A percentile compares a stretch with the other conserved stretches of the same genome.
phyloP scores from a whole-genome alignment of 2,113 vertebrate genomes.

The Dendropsophus ebraccatus region DNA sequence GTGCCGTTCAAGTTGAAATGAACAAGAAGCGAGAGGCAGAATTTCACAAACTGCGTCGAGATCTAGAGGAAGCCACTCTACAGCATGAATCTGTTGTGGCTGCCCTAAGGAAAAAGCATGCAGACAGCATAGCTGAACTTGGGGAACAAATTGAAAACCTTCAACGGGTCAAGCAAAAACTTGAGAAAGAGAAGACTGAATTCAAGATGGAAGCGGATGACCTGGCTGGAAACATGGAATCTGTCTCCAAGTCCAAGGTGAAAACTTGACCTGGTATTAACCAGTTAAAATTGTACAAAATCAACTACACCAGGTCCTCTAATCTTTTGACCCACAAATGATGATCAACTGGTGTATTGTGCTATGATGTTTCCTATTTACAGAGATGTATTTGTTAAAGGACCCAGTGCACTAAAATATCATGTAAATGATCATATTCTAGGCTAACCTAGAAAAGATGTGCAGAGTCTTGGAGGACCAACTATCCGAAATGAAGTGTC shows the following conservation, averaged over 20 bases:
- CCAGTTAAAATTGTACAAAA: too few species aligned
- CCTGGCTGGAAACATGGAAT: constrained; percentile 69
- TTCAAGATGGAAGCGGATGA: constrained; percentile 72
- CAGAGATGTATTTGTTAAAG: background rate
- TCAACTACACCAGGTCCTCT: background rate
- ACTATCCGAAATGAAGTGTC: constrained; percentile 68
- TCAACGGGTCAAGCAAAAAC: constrained; percentile 74
- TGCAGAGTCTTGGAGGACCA: constrained; percentile 69
- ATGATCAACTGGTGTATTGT: background rate
- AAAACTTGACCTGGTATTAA: background rate
- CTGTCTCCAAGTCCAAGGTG: constrained; percentile 75
- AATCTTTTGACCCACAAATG: background rate
- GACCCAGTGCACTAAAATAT: too few species aligned
- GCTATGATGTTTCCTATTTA: background rate
- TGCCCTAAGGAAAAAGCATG: constrained; percentile 69
- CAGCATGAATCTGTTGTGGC: constrained; percentile 72
- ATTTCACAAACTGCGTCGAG: constrained; percentile 73
- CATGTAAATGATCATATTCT: background rate
- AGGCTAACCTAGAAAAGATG: constrained; percentile 60
- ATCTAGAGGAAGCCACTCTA: constrained; percentile 76
- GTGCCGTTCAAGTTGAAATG: constrained; percentile 65
- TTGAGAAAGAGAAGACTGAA: constrained; percentile 67
- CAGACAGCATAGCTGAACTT: constrained; percentile 61
- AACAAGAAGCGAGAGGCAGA: constrained; percentile 76
- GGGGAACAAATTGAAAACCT: constrained; percentile 74